A percentile compares a stretch with the other conserved stretches of the same genome.
Evolutionary conservation across 1,140 invertebrate species (phyloP).

Genomic region (Galleria mellonella): DNA sequence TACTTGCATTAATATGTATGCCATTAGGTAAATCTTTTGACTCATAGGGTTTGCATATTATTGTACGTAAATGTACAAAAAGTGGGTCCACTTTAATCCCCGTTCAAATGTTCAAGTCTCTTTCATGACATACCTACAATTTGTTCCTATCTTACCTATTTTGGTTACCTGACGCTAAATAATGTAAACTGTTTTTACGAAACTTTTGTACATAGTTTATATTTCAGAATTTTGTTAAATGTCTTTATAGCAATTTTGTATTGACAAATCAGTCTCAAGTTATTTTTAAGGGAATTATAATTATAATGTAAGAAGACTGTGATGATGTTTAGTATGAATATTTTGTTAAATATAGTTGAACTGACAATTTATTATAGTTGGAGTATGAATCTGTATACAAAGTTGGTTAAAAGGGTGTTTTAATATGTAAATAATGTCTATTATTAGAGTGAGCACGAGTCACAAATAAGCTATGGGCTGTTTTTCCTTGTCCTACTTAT

Average conservation of each 20-base stretch:
- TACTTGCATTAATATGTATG: too few species aligned
- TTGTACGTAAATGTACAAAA: too few species aligned
- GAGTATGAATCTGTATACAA: neutral
- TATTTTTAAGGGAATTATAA: constrained; percentile 7
- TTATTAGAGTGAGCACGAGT: too few species aligned
- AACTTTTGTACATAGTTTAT: constrained; percentile 20
- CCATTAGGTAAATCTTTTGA: too few species aligned
- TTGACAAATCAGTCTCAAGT: constrained; percentile 17
- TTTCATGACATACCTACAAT: neutral
- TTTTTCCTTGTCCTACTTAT: constrained; percentile 6
- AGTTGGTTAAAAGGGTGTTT: constrained; percentile 6
- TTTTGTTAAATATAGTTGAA: constrained; percentile 26
- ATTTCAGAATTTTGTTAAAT: constrained; percentile 18
- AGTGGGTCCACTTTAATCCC: too few species aligned
- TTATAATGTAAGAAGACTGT: constrained; percentile 64
- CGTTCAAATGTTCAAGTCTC: neutral
- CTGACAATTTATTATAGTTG: constrained; percentile 27
- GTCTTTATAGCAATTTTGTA: constrained; percentile 12
- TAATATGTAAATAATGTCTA: constrained; percentile 8
- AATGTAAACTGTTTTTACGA: constrained; percentile 15
- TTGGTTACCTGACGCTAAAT: constrained; percentile 12
- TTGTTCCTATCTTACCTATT: neutral
- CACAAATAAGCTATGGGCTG: too few species aligned
- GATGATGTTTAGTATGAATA: constrained; percentile 52
- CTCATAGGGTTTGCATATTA: too few species aligned